These are phyloP conservation scores for Eurystomus glaucurus DNA, from an alignment of 2,797 vertebrate genomes.

Conservation along the genomic window DNA sequence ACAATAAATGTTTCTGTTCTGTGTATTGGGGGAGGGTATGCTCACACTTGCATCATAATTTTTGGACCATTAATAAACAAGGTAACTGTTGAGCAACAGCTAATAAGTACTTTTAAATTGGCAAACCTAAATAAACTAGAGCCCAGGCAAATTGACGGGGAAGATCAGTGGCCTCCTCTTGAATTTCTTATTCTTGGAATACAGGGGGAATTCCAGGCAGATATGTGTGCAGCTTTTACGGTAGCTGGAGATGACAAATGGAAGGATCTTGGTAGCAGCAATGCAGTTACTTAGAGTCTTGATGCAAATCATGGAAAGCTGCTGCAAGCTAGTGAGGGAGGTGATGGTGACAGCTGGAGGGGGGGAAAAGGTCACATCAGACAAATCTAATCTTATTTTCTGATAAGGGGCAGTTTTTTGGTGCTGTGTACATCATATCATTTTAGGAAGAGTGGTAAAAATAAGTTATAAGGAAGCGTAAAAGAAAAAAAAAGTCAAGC, in stretches of 20 bases:
- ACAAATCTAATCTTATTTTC: not conserved
- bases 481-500: rapidly evolving
- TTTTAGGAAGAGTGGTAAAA: not conserved
- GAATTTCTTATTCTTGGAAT: conserved; percentile 11
- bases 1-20: not conserved
- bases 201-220: not conserved
- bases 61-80: not conserved
- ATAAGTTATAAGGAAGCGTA: not conserved
- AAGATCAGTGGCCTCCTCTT: not conserved
- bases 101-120: not conserved
- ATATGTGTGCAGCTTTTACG: not conserved
- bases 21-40: not conserved
- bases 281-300: not conserved
- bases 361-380: not conserved
- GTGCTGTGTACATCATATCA: rapidly evolving
- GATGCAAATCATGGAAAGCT: not conserved
- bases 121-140: not conserved
- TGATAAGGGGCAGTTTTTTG: not conserved
- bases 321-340: not conserved
- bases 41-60: not conserved
- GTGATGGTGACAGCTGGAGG: not conserved
- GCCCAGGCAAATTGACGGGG: not conserved
- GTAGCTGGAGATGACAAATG: not conserved
- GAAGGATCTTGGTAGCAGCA: not conserved
- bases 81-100: not conserved